phyloP scores from a whole-genome alignment of 2,888 invertebrate genomes.

The Acheta domesticus region DNA sequence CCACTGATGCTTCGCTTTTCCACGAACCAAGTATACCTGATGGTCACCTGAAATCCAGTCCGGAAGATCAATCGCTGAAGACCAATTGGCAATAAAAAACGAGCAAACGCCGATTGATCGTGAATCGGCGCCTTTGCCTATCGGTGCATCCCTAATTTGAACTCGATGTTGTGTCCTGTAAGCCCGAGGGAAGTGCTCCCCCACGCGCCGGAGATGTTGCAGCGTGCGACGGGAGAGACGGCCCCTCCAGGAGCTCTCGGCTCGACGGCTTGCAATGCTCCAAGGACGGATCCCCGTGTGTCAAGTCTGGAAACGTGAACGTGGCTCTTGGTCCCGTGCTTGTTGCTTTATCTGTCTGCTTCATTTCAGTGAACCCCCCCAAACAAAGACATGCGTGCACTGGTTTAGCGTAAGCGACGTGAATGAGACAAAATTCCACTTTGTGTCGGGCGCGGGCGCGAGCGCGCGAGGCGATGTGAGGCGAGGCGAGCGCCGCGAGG shows the following conservation, averaged over 20 bases:
- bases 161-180: background rate
- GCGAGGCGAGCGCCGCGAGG: background rate
- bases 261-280: background rate
- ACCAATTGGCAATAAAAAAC: no score
- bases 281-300: no score
- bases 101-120: no score
- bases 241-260: background rate
- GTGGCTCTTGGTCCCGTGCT: background rate
- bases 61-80: no score
- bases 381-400: background rate
- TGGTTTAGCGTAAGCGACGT: background rate
- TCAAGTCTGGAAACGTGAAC: no score
- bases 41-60: no score
- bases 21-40: no score
- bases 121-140: no score
- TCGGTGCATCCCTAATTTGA: no score
- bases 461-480: background rate
- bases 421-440: background rate
- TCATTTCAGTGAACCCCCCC: background rate
- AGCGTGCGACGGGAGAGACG: background rate
- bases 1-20: no score
- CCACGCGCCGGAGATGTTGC: background rate
- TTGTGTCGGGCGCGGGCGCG: background rate
- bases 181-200: background rate
- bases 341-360: slow-evolving; percentile 7